Base-by-base conservation (phyloP, 2,888 invertebrate genomes). In the Cerastis rubricosa region DNA sequence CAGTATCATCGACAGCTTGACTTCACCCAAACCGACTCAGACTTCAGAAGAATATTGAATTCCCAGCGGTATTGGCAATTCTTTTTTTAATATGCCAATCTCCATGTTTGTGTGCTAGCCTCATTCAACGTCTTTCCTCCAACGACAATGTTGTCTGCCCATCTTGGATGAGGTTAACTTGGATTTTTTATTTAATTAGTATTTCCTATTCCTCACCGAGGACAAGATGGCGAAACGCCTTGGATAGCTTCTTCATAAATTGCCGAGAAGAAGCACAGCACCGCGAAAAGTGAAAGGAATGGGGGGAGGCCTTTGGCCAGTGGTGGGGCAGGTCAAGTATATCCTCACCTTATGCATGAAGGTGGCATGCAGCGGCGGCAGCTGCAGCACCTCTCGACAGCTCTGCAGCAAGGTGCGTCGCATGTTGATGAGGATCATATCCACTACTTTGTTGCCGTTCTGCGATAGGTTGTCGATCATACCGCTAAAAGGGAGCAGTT, bases 341-440 rank as follows among this genome's bases (percentile, higher is more conserved):
- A 29, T 35, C 14, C 54, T 71, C n/a, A 96, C 97, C 94, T 96
- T 97, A 77, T 96, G 96, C 92, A 96, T 92, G 74, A 97, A 97
- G 0, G 95, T 96, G 72, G 96, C 96, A 59, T 96, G 96, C 43
- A 97, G 78, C 6, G 96, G 94, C 2, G 96, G 96, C 69, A 97
- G 84, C 43, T 94, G 93, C 5, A 97, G 90, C 9, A 95, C 90
- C 81, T 97, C 97, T 0, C 92, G 85, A 35, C 96, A 89, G 19
- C 90, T 93, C 89, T 97, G 97, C 72, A 97, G 92, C 51, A 97
- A 86, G 0, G 96, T 96, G 2, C 97, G 93, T 17, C 97, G 89
- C 91, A 97, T 94, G 88, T 96, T 96, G 85, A 96, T 96, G 12
- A 97, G 90, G 3, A 96, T 91, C 93, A 96, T 93, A 78, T 97